Evolutionary conservation across 2,797 vertebrate genomes (phyloP).

Genomic region (Acridotheres tristis): DNA sequence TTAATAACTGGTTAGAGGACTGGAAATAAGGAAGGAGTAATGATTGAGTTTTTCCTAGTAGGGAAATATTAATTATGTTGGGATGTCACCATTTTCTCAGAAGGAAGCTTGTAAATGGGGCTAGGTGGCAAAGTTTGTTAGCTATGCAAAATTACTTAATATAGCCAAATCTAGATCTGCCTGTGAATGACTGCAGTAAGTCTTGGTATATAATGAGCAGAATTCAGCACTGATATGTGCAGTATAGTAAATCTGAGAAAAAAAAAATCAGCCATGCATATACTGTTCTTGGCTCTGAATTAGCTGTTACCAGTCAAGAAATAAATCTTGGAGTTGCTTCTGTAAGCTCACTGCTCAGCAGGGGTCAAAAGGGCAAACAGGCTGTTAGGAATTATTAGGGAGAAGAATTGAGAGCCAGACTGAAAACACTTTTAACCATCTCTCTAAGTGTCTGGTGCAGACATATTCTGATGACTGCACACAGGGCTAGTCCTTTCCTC

Average conservation of each 20-base stretch:
- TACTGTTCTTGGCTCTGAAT: background rate
- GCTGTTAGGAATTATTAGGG: conserved; percentile 1
- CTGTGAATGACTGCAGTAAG: background rate
- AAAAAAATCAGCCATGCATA: background rate
- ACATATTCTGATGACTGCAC: background rate
- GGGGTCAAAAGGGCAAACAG: background rate
- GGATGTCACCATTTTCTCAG: background rate
- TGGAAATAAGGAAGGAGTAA: background rate
- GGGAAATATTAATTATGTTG: background rate
- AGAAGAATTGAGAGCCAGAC: background rate
- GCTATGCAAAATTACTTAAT: background rate
- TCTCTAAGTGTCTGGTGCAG: background rate
- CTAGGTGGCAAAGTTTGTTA: background rate
- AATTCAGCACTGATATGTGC: background rate
- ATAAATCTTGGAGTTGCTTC: conserved; percentile 11
- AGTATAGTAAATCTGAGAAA: background rate
- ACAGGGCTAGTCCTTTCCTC: background rate
- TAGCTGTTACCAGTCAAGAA: background rate
- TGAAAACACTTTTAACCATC: background rate
- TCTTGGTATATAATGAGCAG: background rate
- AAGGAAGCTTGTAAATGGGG: background rate
- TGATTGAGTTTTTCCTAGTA: background rate
- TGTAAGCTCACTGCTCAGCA: background rate
- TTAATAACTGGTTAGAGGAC: background rate
- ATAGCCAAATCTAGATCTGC: background rate